A percentile compares a stretch with the other conserved stretches of the same genome.
Conservation (phyloP, 2,888 invertebrate species). For the Yponomeuta cagnagella region DNA sequence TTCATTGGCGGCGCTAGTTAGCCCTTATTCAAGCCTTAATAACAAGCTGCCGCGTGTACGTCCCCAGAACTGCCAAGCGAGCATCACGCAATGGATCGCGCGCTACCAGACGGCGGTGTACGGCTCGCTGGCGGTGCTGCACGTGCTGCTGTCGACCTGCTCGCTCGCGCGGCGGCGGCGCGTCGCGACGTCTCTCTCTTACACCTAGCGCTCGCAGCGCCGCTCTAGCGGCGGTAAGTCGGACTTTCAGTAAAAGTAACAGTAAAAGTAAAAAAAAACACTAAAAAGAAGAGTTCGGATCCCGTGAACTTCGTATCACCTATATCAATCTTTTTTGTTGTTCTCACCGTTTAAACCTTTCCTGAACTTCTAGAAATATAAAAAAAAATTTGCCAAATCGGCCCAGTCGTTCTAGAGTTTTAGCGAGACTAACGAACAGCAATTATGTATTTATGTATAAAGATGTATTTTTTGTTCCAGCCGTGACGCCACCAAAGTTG, state of each 20-base stretch:
- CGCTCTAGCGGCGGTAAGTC: slow-evolving; percentile 27
- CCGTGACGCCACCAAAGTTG: slow-evolving; percentile 2
- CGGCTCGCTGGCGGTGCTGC: slow-evolving; percentile 38
- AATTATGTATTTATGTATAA: too few relatives aligned
- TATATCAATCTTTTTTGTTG: too few relatives aligned
- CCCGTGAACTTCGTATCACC: too few relatives aligned
- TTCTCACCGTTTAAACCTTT: too few relatives aligned
- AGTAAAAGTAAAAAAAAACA: background rate
- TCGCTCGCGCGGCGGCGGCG: slow-evolving; percentile 48
- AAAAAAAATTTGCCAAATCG: too few relatives aligned
- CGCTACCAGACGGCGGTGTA: slow-evolving; percentile 43
- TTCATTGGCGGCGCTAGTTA: too few relatives aligned
- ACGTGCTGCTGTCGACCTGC: slow-evolving; percentile 49
- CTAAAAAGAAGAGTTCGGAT: too few relatives aligned
- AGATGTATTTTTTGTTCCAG: background rate
- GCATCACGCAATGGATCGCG: slow-evolving; percentile 41
- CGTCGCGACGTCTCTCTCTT: slow-evolving; percentile 36
- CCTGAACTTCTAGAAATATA: too few relatives aligned
- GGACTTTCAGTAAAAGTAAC: background rate
- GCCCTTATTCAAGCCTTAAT: too few relatives aligned
- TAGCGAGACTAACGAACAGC: too few relatives aligned
- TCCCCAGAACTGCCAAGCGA: slow-evolving; percentile 45
- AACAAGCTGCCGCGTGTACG: background rate
- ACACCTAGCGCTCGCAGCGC: slow-evolving; percentile 57
- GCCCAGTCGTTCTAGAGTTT: too few relatives aligned